These are phyloP conservation scores for Polypterus senegalus DNA, from an alignment of 2,113 vertebrate genomes.

Conservation along the genomic window DNA sequence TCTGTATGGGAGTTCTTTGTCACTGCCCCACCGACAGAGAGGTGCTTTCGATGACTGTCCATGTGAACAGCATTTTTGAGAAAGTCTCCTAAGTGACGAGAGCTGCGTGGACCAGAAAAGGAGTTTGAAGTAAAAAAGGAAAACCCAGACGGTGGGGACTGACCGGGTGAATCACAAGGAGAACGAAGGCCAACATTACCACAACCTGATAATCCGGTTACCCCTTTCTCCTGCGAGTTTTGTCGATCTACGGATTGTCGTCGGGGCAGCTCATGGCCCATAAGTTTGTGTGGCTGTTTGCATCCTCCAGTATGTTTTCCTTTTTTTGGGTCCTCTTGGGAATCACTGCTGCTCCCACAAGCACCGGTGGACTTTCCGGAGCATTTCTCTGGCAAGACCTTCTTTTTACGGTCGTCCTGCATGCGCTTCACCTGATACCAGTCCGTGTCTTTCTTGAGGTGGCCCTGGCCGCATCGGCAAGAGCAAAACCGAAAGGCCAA, in stretches of 20 bases:
- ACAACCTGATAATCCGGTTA: conserved; percentile 20
- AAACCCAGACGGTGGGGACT: conserved; percentile 78
- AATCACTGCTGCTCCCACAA: conserved; percentile 39
- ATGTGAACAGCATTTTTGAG: conserved; percentile 84
- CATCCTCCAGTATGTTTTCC: conserved; percentile 44
- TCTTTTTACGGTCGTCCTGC: conserved; percentile 93
- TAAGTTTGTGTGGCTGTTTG: conserved; percentile 61
- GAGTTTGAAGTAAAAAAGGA: conserved; percentile 72
- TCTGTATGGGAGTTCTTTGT: conserved; percentile 66
- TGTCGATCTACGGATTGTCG: conserved; percentile 82
- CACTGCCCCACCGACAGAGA: conserved; percentile 48
- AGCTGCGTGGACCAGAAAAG: conserved; percentile 61
- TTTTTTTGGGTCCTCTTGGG: conserved; percentile 72
- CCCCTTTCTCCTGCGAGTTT: conserved; percentile 74
- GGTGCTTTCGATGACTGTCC: conserved; percentile 75
- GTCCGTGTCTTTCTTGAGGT: conserved; percentile 94
- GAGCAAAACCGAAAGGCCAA: conserved; percentile 95
- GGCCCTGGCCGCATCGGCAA: conserved; percentile 90
- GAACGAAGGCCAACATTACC: conserved; percentile 50
- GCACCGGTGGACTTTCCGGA: conserved; percentile 34
- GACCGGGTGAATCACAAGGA: conserved; percentile 77
- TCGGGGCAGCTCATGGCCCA: conserved; percentile 72
- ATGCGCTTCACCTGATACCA: conserved; percentile 93
- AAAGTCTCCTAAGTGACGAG: conserved; percentile 87
- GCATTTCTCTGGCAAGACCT: conserved; percentile 64